phyloP scores from a whole-genome alignment of 2,797 vertebrate species.

The Dryobates pubescens region DNA sequence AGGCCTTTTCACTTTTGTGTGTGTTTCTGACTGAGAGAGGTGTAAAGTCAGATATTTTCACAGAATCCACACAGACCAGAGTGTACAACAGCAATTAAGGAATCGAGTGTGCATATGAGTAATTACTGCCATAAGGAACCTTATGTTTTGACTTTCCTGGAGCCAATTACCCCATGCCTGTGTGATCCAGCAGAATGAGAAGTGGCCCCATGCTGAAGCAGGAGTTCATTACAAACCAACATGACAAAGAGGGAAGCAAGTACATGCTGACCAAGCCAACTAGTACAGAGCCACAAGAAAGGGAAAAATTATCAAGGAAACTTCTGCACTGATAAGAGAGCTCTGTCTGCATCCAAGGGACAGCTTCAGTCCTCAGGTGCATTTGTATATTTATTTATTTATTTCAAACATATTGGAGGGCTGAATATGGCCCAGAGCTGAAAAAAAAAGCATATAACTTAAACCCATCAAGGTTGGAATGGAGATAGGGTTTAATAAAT shows the following conservation, averaged over 20 bases:
- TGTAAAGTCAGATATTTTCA: constrained; percentile 32
- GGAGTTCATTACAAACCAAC: not conserved
- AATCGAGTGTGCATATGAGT: not conserved
- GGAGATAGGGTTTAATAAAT: not conserved
- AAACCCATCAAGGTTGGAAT: not conserved
- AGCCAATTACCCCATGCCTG: constrained; percentile 41
- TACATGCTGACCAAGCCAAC: not conserved
- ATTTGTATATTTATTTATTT: not conserved
- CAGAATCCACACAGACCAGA: constrained; percentile 14
- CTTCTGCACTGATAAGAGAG: not conserved
- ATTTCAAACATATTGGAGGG: not conserved
- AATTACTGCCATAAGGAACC: constrained; percentile 46
- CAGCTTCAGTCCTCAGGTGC: not conserved
- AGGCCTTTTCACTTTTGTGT: not conserved
- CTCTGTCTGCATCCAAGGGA: not conserved
- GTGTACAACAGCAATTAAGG: constrained; percentile 28
- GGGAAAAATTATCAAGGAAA: not conserved
- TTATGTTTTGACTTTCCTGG: constrained; percentile 50
- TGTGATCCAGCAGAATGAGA: constrained; percentile 22
- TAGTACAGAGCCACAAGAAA: not conserved
- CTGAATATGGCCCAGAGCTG: not conserved
- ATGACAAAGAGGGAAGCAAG: not conserved
- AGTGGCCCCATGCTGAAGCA: not conserved
- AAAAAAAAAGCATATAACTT: not conserved
- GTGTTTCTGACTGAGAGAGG: not conserved